phyloP scores from a whole-genome alignment of 2,113 vertebrate species.

The Paradoxurus hermaphroditus region DNA sequence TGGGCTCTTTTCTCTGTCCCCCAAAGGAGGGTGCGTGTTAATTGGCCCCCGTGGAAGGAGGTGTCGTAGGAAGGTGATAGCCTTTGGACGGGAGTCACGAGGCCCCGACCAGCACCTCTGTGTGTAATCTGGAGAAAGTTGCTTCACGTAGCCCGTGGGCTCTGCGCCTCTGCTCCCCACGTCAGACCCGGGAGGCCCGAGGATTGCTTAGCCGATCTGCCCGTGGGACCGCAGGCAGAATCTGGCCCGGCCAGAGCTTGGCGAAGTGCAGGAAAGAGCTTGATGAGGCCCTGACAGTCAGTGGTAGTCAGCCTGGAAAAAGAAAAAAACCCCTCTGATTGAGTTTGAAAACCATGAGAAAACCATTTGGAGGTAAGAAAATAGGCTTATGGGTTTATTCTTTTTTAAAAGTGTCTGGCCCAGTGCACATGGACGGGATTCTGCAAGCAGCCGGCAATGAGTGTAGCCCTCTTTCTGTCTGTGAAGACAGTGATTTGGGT shows the following conservation, averaged over 20 bases:
- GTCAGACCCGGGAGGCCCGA: not conserved
- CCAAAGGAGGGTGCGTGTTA: constrained; percentile 18
- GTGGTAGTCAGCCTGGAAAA: not conserved
- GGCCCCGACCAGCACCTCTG: not conserved
- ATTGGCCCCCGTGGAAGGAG: not conserved
- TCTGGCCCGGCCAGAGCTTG: not conserved
- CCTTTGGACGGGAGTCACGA: not conserved
- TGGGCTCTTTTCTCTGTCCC: constrained; percentile 20
- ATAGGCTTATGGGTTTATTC: not conserved
- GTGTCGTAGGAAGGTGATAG: constrained; percentile 1
- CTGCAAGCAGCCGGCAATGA: not conserved
- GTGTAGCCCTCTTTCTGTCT: not conserved
- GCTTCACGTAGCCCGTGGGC: not conserved
- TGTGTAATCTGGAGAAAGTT: not conserved
- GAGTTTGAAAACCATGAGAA: not conserved
- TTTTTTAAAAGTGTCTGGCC: not conserved
- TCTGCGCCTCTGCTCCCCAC: not conserved
- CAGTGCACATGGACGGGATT: not conserved
- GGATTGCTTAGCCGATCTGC: not conserved
- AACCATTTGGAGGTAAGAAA: constrained; percentile 16
- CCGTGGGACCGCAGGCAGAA: not conserved
- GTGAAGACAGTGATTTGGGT: not conserved
- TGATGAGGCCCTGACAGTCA: not conserved
- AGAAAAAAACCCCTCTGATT: not conserved
- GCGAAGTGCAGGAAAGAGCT: not conserved